Base-by-base conservation (phyloP, 2,113 vertebrate species). In the Clarias batrachus region DNA sequence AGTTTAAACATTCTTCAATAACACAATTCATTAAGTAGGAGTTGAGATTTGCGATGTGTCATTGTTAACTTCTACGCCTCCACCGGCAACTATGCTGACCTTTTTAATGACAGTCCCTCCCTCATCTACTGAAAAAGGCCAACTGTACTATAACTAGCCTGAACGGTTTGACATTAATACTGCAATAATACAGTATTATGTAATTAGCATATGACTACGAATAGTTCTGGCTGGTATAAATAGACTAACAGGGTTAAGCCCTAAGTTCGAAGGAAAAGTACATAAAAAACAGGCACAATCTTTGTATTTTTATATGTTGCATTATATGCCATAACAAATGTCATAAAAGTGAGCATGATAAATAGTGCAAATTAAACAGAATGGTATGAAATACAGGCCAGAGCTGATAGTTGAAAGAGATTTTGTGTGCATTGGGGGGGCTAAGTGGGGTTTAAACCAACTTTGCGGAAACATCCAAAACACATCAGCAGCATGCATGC, bases 11-110 rank as follows among this genome's bases (percentile, higher is more conserved):
- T 83, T 25, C 59, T 86, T 60, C 17, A 48, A 41, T 70, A 48
- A 59, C 13, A 66, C 70, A 82, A 13, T 87, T 68, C n/a, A 33
- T 73, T 52, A 87, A 25, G 85, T 82, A 33, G 86, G 86, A 54
- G 80, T 65, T 60, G 59, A 86, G 30, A 59, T 82, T 71, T 83
- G 77, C 71, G 16, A 79, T 79, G 82, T 81, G 90, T 90, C 87
- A 87, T 84, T 86, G 90, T 88, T 87, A 63, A 88, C 78, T 85
- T 33, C 63, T 23, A 80, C 88, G 73, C 90, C 90, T 89, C 73
- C 83, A 87, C 14, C 76, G 82, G 54, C 52, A 83, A 86, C 41
- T 87, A 90, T 90, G 82, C 85, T 89, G 84, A 85, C 87, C 89
- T 89, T 90, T 83, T 70, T 89, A 85, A 89, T 89, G 86, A 71